Percentiles rank a stretch among this genome's conserved stretches.
Conservation (phyloP, 2,113 vertebrate species). For the Ptilorrhoa leucosticta region DNA sequence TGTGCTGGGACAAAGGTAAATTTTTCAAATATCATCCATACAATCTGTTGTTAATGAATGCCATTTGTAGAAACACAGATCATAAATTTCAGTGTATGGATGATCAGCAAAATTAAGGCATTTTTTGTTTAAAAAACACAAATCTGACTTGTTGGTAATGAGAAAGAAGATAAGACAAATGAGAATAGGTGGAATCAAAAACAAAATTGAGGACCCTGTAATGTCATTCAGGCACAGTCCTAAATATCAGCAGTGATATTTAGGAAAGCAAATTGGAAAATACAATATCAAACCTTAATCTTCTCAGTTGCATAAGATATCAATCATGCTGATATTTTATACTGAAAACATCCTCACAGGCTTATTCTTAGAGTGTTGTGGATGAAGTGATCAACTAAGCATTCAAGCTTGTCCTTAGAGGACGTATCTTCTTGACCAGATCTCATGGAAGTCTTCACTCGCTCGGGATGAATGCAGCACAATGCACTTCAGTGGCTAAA, state of each 20-base stretch:
- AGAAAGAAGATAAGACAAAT: not conserved
- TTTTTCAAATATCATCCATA: not conserved
- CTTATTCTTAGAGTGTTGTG: not conserved
- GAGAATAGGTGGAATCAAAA: not conserved
- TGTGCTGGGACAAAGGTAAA: accelerated
- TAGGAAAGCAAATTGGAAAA: not conserved
- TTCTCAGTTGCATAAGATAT: not conserved
- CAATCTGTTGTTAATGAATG: not conserved
- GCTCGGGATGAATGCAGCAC: accelerated
- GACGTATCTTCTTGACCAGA: not conserved
- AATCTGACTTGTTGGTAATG: not conserved
- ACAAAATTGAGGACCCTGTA: not conserved
- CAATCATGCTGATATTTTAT: not conserved
- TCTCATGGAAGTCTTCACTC: not conserved
- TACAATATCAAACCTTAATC: not conserved
- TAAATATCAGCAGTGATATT: not conserved
- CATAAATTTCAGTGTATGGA: not conserved
- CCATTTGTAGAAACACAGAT: not conserved
- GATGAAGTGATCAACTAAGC: not conserved
- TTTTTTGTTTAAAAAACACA: not conserved
- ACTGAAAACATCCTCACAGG: not conserved
- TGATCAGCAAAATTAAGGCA: not conserved
- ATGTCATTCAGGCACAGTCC: not conserved
- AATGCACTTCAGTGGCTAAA: not conserved
- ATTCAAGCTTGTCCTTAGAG: not conserved